Conservation (phyloP, 2,888 invertebrate species). For the Caenorhabditis wallacei region DNA sequence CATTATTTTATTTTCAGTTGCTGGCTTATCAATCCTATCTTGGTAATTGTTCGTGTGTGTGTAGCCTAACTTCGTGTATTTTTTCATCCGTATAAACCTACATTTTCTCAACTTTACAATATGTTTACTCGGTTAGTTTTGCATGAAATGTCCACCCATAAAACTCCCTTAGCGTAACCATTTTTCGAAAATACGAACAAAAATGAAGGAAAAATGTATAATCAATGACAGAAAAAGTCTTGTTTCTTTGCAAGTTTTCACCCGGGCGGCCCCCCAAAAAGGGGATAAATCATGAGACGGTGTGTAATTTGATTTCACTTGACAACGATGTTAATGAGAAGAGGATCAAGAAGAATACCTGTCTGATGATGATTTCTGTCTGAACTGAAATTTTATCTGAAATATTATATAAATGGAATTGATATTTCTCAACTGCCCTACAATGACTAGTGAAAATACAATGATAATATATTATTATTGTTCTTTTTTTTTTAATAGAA, state of each 20-base stretch:
- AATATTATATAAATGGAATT: no score
- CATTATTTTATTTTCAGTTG: no score
- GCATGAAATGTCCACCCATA: constrained; percentile 23
- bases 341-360: neutral
- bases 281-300: constrained; percentile 53
- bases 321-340: constrained; percentile 44
- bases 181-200: constrained; percentile 2
- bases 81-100: neutral
- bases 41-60: no score
- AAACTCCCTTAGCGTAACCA: constrained; percentile 53
- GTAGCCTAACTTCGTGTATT: no score
- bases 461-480: no score
- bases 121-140: constrained; percentile 20
- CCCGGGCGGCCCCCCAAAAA: constrained; percentile 11
- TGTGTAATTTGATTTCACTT: constrained; percentile 63
- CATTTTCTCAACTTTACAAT: neutral
- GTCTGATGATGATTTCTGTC: neutral
- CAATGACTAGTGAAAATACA: no score
- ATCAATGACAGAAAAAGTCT: neutral
- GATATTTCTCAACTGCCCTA: no score
- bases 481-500: no score
- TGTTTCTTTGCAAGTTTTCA: constrained; percentile 52
- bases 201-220: neutral
- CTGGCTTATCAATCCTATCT: no score
- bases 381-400: no score